Evolutionary conservation across 2,888 invertebrate species (phyloP), one percentile per base, ranked within the genome.

Genomic region (Nephrotoma appendiculata): DNA sequence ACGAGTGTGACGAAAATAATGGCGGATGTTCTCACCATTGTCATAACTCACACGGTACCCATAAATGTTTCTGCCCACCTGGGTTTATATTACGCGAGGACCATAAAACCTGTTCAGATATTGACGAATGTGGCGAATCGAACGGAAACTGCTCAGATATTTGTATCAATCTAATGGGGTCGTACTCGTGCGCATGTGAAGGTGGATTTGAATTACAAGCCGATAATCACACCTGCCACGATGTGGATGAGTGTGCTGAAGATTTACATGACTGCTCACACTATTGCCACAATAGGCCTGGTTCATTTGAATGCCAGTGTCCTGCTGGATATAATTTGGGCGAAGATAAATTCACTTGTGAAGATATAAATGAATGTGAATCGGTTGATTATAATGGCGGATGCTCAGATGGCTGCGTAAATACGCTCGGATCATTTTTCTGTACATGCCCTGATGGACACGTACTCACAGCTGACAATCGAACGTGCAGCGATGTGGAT

Each of bases 11-110:
- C 9, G 88, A 90, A 2, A 90, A 91, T 86, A 93, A 94, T 88
- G 94, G 93, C 0, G 94, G 93, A 45, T 95, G 95, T 90, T 93
- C 93, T 2, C 94, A 94, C 88, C 88, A 88, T 11, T 94, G 94
- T 88, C 88, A 89, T 6, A 94, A 94, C 88, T 90, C 89, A 7
- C 89, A 91, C 6, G 94, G 94, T 9, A 90, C 92, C 86, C 93
- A 91, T 89, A 88, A 90, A 48, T 94, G 94, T 88, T 89, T 90
- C 86, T 94, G 94, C 88, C 90, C 92, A 0, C 87, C 89, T 2
- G 93, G 93, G 71, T 92, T 88, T 88, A 88, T 89, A 88, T 91
- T 92, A 87, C 89, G 90, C 3, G 88, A 89, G 3, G 91, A 91
- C 88, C 89, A 89, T 83, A 89, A 89, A 48, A 89, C 87, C 87